Base-by-base conservation (phyloP, 2,797 vertebrate genomes). In the Pelochelys cantorii region DNA sequence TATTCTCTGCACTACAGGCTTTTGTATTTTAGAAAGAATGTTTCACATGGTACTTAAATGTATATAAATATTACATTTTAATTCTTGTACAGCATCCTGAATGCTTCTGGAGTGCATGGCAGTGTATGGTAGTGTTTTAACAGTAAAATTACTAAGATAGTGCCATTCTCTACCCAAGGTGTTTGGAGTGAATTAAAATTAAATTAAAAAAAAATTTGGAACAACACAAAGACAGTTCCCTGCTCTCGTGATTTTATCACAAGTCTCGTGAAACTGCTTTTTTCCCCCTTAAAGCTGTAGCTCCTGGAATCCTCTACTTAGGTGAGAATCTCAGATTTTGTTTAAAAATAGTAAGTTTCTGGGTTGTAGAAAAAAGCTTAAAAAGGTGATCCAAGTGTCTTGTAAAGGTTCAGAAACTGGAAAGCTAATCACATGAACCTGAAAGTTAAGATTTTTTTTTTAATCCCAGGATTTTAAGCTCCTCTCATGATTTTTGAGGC, bases 11-110 rank as follows among this genome's bases (percentile, higher is more conserved):
- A 27, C 4, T 29, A 48, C n/a, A 80, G 78, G 79, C 20, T 2
- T 59, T 4, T 29, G 89, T 83, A 82, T 81, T 60, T 52, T 71
- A 71, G 65, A 37, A 34, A 87, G 83, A 68, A 71, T 59, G 53
- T 88, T 96, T 96, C 82, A 90, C 29, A 85, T 82, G 56, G 18
- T 75, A 56, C 78, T 85, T 90, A 93, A 95, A 92, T 91, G 93
- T 96, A 95, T 81, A 95, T 75, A 93, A 91, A 78, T 90, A 62
- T 92, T 94, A 93, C 89, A 65, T 95, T 96, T 96, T 95, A 96
- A 97, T 96, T 95, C 91, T 87, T n/a, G 23, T 37, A 34, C n/a
- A 84, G 86, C 92, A 95, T 54, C 80, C 85, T 82, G 80, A 95
- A 84, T 94, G 84, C 87, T 93, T 93, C 87, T 88, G 83, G 83